phyloP scores from a whole-genome alignment of 1,140 invertebrate genomes.

The Drosophila nasuta region DNA sequence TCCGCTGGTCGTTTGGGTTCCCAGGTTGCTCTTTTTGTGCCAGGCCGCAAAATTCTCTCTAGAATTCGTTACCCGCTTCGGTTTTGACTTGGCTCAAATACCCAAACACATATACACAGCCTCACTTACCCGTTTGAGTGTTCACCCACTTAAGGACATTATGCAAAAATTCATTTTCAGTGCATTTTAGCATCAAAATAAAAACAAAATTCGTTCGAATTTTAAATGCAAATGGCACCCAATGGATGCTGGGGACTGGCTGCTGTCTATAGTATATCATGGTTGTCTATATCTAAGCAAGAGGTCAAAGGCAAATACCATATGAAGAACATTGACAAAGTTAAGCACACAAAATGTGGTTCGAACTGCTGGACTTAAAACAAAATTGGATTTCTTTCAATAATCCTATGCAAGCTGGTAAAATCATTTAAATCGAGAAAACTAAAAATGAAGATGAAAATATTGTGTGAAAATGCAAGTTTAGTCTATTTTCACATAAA shows the following conservation, averaged over 20 bases:
- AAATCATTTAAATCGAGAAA: conserved; percentile 42
- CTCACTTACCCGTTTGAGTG: conserved; percentile 14
- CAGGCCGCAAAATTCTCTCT: conserved; percentile 57
- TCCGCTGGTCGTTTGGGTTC: conserved; percentile 24
- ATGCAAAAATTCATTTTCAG: conserved; percentile 62
- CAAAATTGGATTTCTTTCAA: conserved; percentile 71
- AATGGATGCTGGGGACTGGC: conserved; percentile 7
- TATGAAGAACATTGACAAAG: conserved; percentile 31
- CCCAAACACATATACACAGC: conserved; percentile 27
- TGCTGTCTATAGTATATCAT: not conserved
- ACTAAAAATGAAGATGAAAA: not conserved
- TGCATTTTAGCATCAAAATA: conserved; percentile 57
- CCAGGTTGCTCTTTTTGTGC: conserved; percentile 43
- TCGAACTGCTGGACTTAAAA: conserved; percentile 61
- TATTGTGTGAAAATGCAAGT: not conserved
- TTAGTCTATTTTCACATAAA: not conserved
- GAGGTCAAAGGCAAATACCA: not conserved
- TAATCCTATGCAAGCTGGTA: conserved; percentile 55
- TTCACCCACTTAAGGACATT: conserved; percentile 44
- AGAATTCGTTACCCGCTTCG: conserved; percentile 54
- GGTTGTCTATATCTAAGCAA: not conserved
- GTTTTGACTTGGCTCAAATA: conserved; percentile 47
- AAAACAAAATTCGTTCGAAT: conserved; percentile 55
- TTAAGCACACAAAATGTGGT: conserved; percentile 54
- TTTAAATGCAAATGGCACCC: conserved; percentile 77